A percentile compares a stretch with the other conserved stretches of the same genome.
Evolutionary conservation across 2,888 invertebrate genomes (phyloP).

Genomic region (Spodoptera exigua): DNA sequence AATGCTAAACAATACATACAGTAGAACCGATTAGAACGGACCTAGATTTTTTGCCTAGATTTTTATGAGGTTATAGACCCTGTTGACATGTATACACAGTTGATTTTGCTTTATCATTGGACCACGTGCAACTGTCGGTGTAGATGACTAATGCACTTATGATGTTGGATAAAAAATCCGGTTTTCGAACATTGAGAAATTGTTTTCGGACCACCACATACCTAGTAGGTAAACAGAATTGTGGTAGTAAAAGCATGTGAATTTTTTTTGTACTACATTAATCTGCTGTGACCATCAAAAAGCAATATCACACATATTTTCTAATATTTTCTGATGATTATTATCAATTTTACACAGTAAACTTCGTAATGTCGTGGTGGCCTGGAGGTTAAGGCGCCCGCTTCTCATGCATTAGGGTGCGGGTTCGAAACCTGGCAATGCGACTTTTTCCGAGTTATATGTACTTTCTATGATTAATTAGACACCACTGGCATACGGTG

Average conservation of each 20-base stretch:
- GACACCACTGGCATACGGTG: no score
- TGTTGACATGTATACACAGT: constrained; percentile 26
- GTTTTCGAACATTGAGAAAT: constrained; percentile 6
- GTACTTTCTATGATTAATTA: no score
- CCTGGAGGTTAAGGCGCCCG: no score
- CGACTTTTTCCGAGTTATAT: no score
- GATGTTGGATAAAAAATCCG: constrained; percentile 17
- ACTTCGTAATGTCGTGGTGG: no score
- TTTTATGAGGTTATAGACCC: constrained; percentile 49
- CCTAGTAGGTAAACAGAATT: not conserved
- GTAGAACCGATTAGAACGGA: constrained; percentile 24
- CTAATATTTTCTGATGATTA: no score
- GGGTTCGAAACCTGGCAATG: no score
- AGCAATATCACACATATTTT: no score
- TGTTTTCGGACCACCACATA: not conserved
- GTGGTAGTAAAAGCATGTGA: no score
- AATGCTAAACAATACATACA: constrained; percentile 43
- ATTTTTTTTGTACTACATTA: no score
- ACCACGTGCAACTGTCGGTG: constrained; percentile 22
- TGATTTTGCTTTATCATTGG: constrained; percentile 33
- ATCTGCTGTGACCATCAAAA: no score
- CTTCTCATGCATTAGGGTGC: no score
- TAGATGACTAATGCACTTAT: constrained; percentile 31
- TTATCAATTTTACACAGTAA: not conserved
- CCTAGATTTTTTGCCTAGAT: constrained; percentile 55